Evolutionary conservation across 2,797 vertebrate genomes (phyloP), one percentile per base, ranked within the genome.

Genomic region (Acrossocheilus wenchowensis): DNA sequence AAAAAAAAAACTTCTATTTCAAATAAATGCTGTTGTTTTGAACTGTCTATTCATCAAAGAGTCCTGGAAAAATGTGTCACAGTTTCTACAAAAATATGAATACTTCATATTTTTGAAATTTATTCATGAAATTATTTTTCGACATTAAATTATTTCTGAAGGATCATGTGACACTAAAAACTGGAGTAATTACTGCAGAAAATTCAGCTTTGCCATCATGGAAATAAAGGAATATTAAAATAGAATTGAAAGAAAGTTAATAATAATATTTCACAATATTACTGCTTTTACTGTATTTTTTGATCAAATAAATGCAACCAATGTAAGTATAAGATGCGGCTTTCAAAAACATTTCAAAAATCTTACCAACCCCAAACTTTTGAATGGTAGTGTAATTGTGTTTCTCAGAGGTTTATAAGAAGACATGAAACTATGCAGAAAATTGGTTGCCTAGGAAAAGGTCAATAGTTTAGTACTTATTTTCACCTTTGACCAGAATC

Each of bases 391-490:
- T 12, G 2, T 74, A 8, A 26, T 30, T 30, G 9, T 36, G 48
- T 23, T 77, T 77, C 48, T 3, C 30, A 36, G 17, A 21, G 23
- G 2, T 77, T 30, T 77, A 54, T 71, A 54, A 54, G 2, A 19
- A 36, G 34, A 39, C 50, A 78, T 39, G 50, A 77, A 77, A 23
- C 75, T 23, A 36, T 75, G 26, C 34, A 39, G 75, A 78, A 60
- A 78, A 57, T 14, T 11, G 19, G 9, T 54, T 54, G 48, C 17
- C 30, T 11, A 54, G 23, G 34, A 41, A 57, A 41, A 60, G 1
- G 17, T 60, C 36, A 54, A 57, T 39, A n/a, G 74, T 54, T 39
- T 15, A 62, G 14, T 17, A 39, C 23, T 43, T 8, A 26, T 62
- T 78, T 15, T 8, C 11, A 78, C 30, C 52, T 57, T 39, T 78